Conservation (phyloP, 2,888 invertebrate species). For the Sclerodermus sp. region DNA sequence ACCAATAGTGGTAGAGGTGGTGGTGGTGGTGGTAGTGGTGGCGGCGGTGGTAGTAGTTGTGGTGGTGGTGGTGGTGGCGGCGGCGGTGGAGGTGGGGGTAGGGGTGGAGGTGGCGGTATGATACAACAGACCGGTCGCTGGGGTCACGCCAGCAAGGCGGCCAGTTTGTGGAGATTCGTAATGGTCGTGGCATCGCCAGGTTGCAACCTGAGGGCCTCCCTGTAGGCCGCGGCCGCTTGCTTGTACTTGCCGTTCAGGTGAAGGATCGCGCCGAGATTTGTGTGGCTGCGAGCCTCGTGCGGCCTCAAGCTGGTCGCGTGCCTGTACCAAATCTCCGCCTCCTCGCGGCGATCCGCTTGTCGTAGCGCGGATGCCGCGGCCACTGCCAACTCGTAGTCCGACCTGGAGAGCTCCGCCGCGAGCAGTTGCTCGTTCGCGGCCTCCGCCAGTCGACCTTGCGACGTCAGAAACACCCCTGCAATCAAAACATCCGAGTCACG, state of each 20-base stretch:
- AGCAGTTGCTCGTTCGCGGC: conserved; percentile 79
- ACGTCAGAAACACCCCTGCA: conserved; percentile 86
- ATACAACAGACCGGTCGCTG: conserved; percentile 2
- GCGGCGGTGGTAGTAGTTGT: conserved; percentile 13
- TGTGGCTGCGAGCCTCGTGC: conserved; percentile 87
- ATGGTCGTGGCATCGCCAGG: conserved; percentile 87
- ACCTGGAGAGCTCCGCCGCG: conserved; percentile 77
- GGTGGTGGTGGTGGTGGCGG: conserved; percentile 1
- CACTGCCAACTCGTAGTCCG: conserved; percentile 81
- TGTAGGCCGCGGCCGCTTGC: conserved; percentile 85
- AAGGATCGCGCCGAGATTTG: conserved; percentile 92
- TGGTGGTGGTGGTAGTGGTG: no score
- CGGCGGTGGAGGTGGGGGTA: no score
- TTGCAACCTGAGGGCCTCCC: conserved; percentile 80
- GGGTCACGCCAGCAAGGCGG: conserved; percentile 63
- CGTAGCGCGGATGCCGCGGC: conserved; percentile 87
- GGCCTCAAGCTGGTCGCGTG: conserved; percentile 64
- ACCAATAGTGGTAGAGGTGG: conserved; percentile 6
- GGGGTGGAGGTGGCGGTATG: background rate
- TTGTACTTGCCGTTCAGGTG: conserved; percentile 89
- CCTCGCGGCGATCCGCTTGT: conserved; percentile 76
- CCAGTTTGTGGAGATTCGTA: conserved; percentile 82
- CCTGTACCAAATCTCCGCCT: conserved; percentile 87
- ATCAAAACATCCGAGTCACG: no score
- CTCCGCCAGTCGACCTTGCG: conserved; percentile 76